Evolutionary conservation across 2,888 invertebrate species (phyloP), one percentile per base, ranked within the genome.

Genomic region (Temnothorax rugatulus): DNA sequence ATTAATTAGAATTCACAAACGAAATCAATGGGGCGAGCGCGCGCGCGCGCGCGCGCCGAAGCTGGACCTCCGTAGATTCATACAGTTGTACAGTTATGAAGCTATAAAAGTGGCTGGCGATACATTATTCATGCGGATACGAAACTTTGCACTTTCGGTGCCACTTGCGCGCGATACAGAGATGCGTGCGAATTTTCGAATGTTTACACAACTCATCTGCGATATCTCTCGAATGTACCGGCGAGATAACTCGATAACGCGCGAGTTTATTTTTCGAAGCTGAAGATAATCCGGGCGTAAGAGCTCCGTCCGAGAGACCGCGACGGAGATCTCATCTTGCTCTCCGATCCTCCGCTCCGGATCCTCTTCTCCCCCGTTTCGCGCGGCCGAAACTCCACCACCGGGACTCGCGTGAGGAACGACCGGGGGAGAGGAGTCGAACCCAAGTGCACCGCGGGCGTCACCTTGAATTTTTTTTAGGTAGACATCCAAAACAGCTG

Each of bases 391-490:
- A 44, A n/a, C 44, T 76, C 21, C 38, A 76, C 15, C 21, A 29
- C 41, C 7, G 25, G 52, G 29, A 50, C 61, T 47, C 64, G 41
- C 21, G 15, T 34, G 63, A 63, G 25, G 63, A 52, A 47, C 44
- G 63, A 52, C 44, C 69, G 21, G 29, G 29, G 41, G 52, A 8
- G 29, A 29, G 29, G 29, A 63, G 50, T 21, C 25, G 11, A 38
- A 47, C 13, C 13, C 50, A 29, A 29, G 25, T 75, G n/a, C 29
- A 69, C 21, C 34, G 21, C 38, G 69, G 25, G 52, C 69, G 76
- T 89, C 71, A 84, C 90, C 90, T 90, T 91, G 88, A 90, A 89
- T 88, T 88, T 88, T 79, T 34, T 85, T 88, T 69, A 82, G 64
- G 34, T 79, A 59, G 61, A 75, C 85, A 81, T 77, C 81, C 81